phyloP scores from a whole-genome alignment of 2,113 vertebrate species.

The Seriola dumerili region DNA sequence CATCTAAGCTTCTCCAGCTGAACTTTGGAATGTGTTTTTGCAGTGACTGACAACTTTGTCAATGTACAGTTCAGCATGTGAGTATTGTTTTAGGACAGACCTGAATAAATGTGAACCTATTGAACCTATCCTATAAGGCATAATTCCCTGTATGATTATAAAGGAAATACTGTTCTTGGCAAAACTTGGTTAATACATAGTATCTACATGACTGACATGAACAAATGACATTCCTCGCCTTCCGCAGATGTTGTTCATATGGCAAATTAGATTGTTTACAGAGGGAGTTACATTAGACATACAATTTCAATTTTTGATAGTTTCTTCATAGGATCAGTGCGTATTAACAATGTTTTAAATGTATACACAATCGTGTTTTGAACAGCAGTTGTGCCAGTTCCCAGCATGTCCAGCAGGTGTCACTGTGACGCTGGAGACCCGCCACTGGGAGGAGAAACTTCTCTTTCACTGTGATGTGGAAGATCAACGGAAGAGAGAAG shows the following conservation, averaged over 20 bases:
- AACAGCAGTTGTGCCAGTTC: slow-evolving; percentile 28
- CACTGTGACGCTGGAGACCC: slow-evolving; percentile 75
- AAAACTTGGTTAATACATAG: background rate
- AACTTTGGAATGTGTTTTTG: background rate
- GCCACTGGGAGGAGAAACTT: background rate
- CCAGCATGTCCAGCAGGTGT: slow-evolving; percentile 74
- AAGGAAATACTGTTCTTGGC: background rate
- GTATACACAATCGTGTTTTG: slow-evolving; percentile 6
- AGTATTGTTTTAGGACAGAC: background rate
- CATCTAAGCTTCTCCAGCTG: background rate
- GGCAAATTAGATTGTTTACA: background rate
- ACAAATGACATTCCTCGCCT: background rate
- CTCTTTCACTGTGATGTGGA: slow-evolving; percentile 27
- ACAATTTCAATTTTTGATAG: background rate
- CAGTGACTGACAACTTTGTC: background rate
- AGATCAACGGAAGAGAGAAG: slow-evolving; percentile 51
- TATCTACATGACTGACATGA: background rate
- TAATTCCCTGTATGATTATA: background rate
- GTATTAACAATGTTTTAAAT: background rate
- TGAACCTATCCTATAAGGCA: background rate
- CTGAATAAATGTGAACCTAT: background rate
- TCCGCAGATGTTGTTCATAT: background rate
- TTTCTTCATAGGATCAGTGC: background rate
- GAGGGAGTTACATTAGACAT: background rate
- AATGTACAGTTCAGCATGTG: background rate